Evolutionary conservation across 2,797 vertebrate species (phyloP), one percentile per base, ranked within the genome.

Genomic region (Microctenopoma lineatum): DNA sequence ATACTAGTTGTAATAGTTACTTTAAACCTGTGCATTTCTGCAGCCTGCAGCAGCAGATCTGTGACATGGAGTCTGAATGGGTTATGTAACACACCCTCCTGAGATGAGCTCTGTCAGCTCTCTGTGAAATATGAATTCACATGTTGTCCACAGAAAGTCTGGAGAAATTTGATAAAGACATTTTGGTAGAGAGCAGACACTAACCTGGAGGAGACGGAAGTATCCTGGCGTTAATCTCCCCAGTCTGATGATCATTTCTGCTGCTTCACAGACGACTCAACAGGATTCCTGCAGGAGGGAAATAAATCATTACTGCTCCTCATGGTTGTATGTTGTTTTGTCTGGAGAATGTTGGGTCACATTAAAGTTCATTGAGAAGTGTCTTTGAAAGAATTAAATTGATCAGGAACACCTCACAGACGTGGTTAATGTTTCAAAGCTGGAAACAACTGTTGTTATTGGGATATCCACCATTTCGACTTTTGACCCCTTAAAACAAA

Each of bases 131-230:
- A 81, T 82, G 65, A 0, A 83, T 73, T 9, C 4, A 10, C 36
- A 46, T 12, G 27, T 29, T 38, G n/a, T 38, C 36, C 10, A 21
- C 21, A 36, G 10, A 36, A 38, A 10, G 36, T 38, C 9, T 11
- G 10, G 10, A 38, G 36, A 38, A 38, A 7, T 7, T 5, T 18
- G 51, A 57, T 36, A 3, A 44, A 29, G 18, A 36, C 21, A 44
- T 45, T 2, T 1, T 57, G 44, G 4, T 12, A 5, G 45, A 14
- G 25, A 9, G 15, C 18, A 58, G 39, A 36, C 13, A 48, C 80
- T 13, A 21, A 97, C 96, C 94, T 97, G 95, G 45, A 97, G 93
- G 65, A 96, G 94, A n/a, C 93, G 93, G 79, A 95, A 97, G 54
- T 97, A 97, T 4, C 95, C 95, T 0, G 96, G 96, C 0, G 96